These are phyloP conservation scores for Sciurus carolinensis DNA, from an alignment of 2,797 vertebrate species.

Conservation along the genomic window DNA sequence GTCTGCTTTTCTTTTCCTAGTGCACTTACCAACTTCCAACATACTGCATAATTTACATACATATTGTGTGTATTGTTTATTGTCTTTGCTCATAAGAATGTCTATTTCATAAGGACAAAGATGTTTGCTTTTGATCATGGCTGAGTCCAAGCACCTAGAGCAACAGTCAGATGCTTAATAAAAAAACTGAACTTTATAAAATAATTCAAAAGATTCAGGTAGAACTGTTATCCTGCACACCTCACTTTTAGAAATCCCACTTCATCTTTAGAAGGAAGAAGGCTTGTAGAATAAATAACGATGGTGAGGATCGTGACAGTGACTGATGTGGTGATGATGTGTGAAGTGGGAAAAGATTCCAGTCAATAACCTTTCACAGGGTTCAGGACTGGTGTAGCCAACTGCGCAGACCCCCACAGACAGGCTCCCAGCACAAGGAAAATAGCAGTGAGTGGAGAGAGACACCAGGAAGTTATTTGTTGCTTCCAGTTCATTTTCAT, in stretches of 20 bases:
- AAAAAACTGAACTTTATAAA: neutral
- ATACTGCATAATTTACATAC: neutral
- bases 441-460: neutral
- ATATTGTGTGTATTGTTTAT: neutral
- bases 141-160: neutral
- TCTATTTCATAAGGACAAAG: neutral
- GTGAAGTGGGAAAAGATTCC: neutral
- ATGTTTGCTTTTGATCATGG: neutral
- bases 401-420: neutral
- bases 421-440: neutral
- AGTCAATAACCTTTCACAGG: neutral
- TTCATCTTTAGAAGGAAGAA: neutral
- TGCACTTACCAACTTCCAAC: neutral
- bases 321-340: neutral
- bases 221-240: neutral
- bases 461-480: neutral
- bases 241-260: slow-evolving; percentile 35
- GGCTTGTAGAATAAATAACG: neutral
- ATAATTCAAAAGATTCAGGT: neutral
- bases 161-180: neutral
- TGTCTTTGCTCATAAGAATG: neutral
- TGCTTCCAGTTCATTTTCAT: neutral
- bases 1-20: neutral
- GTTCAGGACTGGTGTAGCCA: neutral
- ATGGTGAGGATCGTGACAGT: accelerated